These are phyloP conservation scores for Betta splendens DNA, from an alignment of 2,797 vertebrate species.

Conservation along the genomic window DNA sequence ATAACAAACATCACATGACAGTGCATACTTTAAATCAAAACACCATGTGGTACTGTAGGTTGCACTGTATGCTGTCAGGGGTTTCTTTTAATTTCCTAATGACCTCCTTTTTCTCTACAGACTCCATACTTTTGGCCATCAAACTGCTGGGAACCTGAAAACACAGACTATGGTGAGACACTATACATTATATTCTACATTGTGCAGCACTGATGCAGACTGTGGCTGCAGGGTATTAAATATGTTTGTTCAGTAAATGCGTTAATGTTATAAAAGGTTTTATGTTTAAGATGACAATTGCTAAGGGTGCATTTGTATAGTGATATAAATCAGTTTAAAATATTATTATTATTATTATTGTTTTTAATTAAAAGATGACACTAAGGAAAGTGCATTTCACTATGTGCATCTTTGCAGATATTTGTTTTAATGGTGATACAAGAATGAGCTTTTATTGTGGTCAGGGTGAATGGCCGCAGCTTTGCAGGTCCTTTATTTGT, in stretches of 20 bases:
- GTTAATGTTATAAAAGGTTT: constrained; percentile 11
- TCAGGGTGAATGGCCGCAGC: constrained; percentile 25
- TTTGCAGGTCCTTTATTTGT: constrained; percentile 58
- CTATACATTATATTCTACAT: background rate
- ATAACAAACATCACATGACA: constrained; percentile 47
- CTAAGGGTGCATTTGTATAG: background rate
- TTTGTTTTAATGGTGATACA: constrained; percentile 44
- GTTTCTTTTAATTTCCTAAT: constrained; percentile 33
- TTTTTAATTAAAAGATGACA: too few relatives aligned
- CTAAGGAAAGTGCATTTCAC: background rate
- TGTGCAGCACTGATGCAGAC: constrained; percentile 12
- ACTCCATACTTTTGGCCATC: constrained; percentile 97
- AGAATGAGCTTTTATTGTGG: constrained; percentile 41
- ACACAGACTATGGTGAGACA: constrained; percentile 93
- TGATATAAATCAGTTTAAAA: too few relatives aligned
- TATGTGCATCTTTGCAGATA: constrained; percentile 39
- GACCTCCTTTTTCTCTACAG: constrained; percentile 70
- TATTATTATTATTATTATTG: too few relatives aligned
- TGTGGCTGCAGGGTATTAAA: constrained; percentile 5
- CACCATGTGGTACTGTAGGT: constrained; percentile 18
- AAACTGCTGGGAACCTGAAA: constrained; percentile 96
- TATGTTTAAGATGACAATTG: constrained; percentile 13
- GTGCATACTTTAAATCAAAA: constrained; percentile 26
- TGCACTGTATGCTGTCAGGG: constrained; percentile 4
- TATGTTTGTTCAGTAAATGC: constrained; percentile 8